Conservation (phyloP, 2,888 invertebrate species). For the Brachyopa scutellaris region DNA sequence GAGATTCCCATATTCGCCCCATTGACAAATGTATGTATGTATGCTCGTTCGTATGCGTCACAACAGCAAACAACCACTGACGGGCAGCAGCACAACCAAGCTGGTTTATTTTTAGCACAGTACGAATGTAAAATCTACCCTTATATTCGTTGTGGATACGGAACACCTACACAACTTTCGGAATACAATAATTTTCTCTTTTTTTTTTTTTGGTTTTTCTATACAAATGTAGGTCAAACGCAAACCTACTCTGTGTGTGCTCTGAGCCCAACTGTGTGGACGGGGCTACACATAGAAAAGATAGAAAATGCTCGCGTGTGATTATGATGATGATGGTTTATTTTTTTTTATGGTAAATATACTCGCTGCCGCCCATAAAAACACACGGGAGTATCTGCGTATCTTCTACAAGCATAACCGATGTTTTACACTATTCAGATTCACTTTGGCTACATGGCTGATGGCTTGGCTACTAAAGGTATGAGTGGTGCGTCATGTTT, state of each 20-base stretch:
- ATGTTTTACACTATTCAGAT: constrained; percentile 3
- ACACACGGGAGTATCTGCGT: neutral
- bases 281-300: constrained; percentile 7
- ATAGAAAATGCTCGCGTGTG: constrained; percentile 1
- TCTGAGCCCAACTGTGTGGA: too few species aligned
- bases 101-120: too few species aligned
- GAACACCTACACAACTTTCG: too few species aligned
- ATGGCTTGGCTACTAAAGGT: neutral
- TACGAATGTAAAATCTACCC: neutral
- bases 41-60: too few species aligned
- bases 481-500: constrained; percentile 66
- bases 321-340: constrained; percentile 4
- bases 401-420: constrained; percentile 26
- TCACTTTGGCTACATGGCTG: constrained; percentile 13
- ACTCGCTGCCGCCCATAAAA: too few species aligned
- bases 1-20: too few species aligned
- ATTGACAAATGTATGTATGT: too few species aligned
- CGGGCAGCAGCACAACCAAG: too few species aligned
- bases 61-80: constrained; percentile 2
- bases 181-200: constrained; percentile 1
- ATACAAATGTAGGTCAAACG: constrained; percentile 7
- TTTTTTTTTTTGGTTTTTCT: neutral
- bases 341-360: constrained; percentile 23
- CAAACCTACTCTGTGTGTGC: neutral
- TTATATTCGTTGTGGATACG: neutral